Conservation (phyloP, 2,797 vertebrate genomes). For the Melanogrammus aeglefinus region DNA sequence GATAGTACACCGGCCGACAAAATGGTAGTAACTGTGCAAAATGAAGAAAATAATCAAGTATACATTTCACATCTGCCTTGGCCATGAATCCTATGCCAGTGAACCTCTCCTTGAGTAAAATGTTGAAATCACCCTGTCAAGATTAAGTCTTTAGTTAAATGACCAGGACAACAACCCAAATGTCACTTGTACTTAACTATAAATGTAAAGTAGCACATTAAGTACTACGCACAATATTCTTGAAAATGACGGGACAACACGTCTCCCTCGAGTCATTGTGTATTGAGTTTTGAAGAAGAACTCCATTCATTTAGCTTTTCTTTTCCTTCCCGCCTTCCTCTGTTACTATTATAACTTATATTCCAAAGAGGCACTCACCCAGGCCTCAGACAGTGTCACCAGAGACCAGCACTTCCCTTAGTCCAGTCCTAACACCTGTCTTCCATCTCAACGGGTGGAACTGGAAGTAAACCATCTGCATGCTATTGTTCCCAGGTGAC, state of each 20-base stretch:
- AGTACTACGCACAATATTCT: background rate
- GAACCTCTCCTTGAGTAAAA: background rate
- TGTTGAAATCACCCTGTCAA: background rate
- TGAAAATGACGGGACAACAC: too few species aligned
- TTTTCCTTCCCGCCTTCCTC: constrained; percentile 16
- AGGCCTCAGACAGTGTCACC: background rate
- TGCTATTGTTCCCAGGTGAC: constrained; percentile 51
- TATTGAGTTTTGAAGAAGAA: too few species aligned
- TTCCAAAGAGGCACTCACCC: background rate
- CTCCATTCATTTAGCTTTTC: background rate
- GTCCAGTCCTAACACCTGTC: background rate
- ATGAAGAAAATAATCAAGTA: background rate
- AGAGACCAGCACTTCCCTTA: background rate
- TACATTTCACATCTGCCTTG: background rate
- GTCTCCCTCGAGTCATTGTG: too few species aligned
- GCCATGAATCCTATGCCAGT: background rate
- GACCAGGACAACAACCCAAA: background rate
- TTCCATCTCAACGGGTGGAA: constrained; percentile 40
- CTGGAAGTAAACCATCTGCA: constrained; percentile 58
- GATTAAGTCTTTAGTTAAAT: background rate
- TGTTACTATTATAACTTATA: background rate
- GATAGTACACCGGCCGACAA: background rate
- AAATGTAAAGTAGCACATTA: background rate
- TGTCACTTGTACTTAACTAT: background rate
- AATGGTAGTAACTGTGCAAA: background rate